These are phyloP conservation scores for Eleutherodactylus coqui DNA, from an alignment of 2,797 vertebrate genomes.

Conservation along the genomic window DNA sequence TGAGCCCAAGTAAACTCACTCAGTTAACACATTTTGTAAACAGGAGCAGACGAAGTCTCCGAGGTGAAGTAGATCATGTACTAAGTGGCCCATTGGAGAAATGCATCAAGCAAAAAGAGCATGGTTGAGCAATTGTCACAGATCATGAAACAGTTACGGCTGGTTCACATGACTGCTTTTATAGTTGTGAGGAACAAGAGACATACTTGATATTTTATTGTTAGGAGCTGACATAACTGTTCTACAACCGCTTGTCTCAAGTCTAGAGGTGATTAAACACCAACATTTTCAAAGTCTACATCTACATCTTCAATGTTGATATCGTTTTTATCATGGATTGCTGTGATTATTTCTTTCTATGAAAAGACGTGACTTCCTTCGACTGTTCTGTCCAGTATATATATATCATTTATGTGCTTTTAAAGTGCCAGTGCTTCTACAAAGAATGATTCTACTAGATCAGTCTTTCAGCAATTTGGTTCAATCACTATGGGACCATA, in stretches of 20 bases:
- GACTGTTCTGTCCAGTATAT: background rate
- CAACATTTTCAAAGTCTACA: background rate
- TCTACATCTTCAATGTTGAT: background rate
- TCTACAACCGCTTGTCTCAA: background rate
- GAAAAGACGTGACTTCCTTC: background rate
- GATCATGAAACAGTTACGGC: slow-evolving; percentile 15
- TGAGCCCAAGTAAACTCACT: background rate
- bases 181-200: slow-evolving; percentile 7
- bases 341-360: background rate
- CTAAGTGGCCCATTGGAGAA: background rate
- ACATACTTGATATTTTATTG: slow-evolving; percentile 5
- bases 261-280: background rate
- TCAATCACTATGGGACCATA: background rate
- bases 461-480: background rate
- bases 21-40: background rate
- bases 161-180: slow-evolving; percentile 18
- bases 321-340: background rate
- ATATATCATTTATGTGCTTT: background rate
- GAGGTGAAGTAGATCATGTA: background rate
- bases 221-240: slow-evolving; percentile 2
- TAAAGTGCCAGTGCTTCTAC: background rate
- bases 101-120: slow-evolving; percentile 21
- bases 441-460: background rate
- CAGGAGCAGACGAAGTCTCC: background rate
- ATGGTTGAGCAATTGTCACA: slow-evolving; percentile 11